phyloP scores from a whole-genome alignment of 2,888 invertebrate genomes.

The Pediacus dermestoides region DNA sequence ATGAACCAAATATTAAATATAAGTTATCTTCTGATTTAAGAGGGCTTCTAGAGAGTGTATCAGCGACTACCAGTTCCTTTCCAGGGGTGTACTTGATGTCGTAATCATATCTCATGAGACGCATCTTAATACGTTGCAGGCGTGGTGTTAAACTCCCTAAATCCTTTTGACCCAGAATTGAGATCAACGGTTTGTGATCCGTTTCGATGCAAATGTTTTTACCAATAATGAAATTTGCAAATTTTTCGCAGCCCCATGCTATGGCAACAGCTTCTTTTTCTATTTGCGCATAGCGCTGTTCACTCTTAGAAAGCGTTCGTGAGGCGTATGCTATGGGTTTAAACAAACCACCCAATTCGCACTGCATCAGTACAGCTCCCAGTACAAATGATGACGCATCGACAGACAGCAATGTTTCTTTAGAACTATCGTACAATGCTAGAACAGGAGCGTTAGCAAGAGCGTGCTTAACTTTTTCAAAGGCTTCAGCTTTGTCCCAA shows the following conservation, averaged over 20 bases:
- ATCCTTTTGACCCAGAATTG: conserved; percentile 36
- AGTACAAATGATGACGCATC: conserved; percentile 23
- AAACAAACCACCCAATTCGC: conserved; percentile 32
- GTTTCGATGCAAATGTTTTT: conserved; percentile 38
- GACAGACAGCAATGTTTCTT: conserved; percentile 10
- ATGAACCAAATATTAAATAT: too few species aligned
- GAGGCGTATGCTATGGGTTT: conserved; percentile 38
- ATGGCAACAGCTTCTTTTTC: conserved; percentile 35
- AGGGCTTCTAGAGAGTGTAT: too few species aligned
- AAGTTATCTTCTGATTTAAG: too few species aligned
- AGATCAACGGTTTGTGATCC: conserved; percentile 35
- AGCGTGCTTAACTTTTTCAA: conserved; percentile 10
- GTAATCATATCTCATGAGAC: too few species aligned
- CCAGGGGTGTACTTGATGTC: too few species aligned
- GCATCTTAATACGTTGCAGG: too few species aligned
- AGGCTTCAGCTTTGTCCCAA: conserved; percentile 5
- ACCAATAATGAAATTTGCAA: conserved; percentile 40
- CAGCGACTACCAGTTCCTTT: too few species aligned
- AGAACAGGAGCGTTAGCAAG: conserved; percentile 9
- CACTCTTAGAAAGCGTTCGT: conserved; percentile 26
- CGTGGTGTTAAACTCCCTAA: too few species aligned
- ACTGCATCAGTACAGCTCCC: conserved; percentile 33
- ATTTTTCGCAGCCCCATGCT: conserved; percentile 38
- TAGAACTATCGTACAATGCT: conserved; percentile 16
- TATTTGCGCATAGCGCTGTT: conserved; percentile 29